These are phyloP conservation scores for Lycodopsis pacificus DNA, from an alignment of 2,797 vertebrate genomes.

Conservation along the genomic window DNA sequence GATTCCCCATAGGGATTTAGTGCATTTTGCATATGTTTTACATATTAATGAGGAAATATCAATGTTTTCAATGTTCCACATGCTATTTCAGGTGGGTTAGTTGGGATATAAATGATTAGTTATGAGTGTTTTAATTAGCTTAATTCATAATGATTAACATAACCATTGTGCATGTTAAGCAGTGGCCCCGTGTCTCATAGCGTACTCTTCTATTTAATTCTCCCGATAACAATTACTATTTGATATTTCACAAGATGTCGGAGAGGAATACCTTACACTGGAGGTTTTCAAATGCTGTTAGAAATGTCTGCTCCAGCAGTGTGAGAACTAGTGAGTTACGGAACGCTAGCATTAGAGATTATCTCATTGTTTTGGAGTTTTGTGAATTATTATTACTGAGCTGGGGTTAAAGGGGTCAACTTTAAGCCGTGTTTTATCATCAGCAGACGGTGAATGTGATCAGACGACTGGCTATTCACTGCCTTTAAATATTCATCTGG, in stretches of 20 bases:
- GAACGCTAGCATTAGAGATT: background rate
- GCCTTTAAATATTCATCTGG: slow-evolving; percentile 28
- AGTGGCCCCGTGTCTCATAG: background rate
- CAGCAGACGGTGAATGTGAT: slow-evolving; percentile 19
- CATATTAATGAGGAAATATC: slow-evolving; percentile 20
- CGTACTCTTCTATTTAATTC: background rate
- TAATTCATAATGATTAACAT: slow-evolving; percentile 7
- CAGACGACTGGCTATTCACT: slow-evolving; percentile 33
- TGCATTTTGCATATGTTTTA: slow-evolving; percentile 23
- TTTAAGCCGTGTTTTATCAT: slow-evolving; percentile 33
- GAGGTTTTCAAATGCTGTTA: background rate
- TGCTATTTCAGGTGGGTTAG: background rate
- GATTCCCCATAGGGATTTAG: background rate
- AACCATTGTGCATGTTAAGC: background rate
- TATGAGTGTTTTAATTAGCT: slow-evolving; percentile 17
- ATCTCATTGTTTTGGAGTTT: slow-evolving; percentile 1
- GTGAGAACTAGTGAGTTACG: too few relatives aligned
- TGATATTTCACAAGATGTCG: slow-evolving; percentile 6
- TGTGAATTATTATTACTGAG: slow-evolving; percentile 11
- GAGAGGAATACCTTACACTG: slow-evolving; percentile 4
- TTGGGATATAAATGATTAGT: slow-evolving; percentile 4
- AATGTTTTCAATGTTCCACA: background rate
- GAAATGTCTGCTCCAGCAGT: background rate
- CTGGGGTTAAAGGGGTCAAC: slow-evolving; percentile 9
- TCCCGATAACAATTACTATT: slow-evolving; percentile 4